These are phyloP conservation scores for Podabrus alpinus DNA, from an alignment of 2,888 invertebrate species.

Conservation along the genomic window DNA sequence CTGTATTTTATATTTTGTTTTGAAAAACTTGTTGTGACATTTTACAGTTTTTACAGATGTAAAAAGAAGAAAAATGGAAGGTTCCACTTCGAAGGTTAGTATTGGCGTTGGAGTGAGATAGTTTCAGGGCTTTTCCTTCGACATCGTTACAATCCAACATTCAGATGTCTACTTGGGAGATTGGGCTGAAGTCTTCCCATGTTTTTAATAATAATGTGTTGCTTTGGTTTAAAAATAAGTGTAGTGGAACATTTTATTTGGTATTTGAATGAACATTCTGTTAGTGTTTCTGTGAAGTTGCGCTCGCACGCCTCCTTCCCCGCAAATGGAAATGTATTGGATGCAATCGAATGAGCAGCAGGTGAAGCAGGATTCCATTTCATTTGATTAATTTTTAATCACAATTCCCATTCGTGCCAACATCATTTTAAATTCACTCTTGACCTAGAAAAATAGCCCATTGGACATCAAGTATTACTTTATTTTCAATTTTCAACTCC, in stretches of 20 bases:
- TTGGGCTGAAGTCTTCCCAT: slow-evolving; percentile 58
- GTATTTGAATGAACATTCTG: not conserved
- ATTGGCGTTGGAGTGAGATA: slow-evolving; percentile 61
- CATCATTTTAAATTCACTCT: not conserved
- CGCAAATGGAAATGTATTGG: not conserved
- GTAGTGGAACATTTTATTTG: slow-evolving; percentile 22
- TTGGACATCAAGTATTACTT: not conserved
- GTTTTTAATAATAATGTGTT: slow-evolving; percentile 24
- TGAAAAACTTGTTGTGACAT: not conserved
- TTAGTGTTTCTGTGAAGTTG: not conserved
- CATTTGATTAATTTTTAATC: not conserved
- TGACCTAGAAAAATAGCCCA: not conserved
- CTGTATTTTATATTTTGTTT: not conserved
- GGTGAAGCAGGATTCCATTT: not conserved
- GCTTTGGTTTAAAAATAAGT: slow-evolving; percentile 21
- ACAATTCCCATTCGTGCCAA: not conserved
- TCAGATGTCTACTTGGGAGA: slow-evolving; percentile 56
- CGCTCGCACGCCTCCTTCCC: not conserved
- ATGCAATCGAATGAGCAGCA: not conserved
- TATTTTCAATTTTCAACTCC: not conserved
- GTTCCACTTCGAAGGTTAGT: slow-evolving; percentile 82
- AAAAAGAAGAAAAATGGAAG: slow-evolving; percentile 85
- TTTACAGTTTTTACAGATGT: slow-evolving; percentile 61
- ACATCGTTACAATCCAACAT: slow-evolving; percentile 37
- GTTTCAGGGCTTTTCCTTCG: slow-evolving; percentile 49